Base-by-base conservation (phyloP, 2,797 vertebrate species). In the Esox lucius region DNA sequence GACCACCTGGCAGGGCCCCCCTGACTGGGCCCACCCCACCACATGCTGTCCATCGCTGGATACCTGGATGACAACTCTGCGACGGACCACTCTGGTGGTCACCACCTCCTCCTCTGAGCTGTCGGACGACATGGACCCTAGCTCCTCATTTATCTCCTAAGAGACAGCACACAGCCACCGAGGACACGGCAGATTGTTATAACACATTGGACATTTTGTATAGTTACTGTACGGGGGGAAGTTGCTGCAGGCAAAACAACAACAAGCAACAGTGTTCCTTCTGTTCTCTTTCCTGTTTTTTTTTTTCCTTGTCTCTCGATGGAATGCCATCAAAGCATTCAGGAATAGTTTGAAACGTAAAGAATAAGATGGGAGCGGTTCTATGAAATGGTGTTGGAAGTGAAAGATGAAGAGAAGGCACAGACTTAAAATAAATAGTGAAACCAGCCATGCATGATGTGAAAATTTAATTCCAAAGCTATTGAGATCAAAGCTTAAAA, bases 11-110 rank as follows among this genome's bases (percentile, higher is more conserved):
- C 15, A 51, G 15, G 1, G 17, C 49, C 15, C 49, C n/a, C 33
- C 33, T 5, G 33, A 35, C 33, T 8, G 35, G 33, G 66, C 35
- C 9, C 15, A 56, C 61, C 65, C 53, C 4, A 24, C 15, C 66
- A 28, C 93, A 86, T 0, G 39, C 72, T 64, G 79, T 74, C 65
- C 84, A 86, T 65, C 78, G 80, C 79, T 74, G 11, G 67, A 87
- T 98, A 98, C 98, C 98, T 99, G 97, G 79, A 99, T 98, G 81
- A 99, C 96, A 83, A 99, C 95, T 87, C 97, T 95, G 70, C 97
- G 97, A 75, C 95, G 96, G 86, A 99, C 86, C 84, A 99, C 96
- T 91, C 98, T 95, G 94, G 97, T 98, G 76, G 97, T 99, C 89
- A 99, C 91, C 88, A 96, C 94, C 81, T 98, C 96, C 5, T 99